Percentiles rank a stretch among this genome's conserved stretches.
Evolutionary conservation across 2,797 vertebrate genomes (phyloP).

Genomic region (Nannoperca obscura): DNA sequence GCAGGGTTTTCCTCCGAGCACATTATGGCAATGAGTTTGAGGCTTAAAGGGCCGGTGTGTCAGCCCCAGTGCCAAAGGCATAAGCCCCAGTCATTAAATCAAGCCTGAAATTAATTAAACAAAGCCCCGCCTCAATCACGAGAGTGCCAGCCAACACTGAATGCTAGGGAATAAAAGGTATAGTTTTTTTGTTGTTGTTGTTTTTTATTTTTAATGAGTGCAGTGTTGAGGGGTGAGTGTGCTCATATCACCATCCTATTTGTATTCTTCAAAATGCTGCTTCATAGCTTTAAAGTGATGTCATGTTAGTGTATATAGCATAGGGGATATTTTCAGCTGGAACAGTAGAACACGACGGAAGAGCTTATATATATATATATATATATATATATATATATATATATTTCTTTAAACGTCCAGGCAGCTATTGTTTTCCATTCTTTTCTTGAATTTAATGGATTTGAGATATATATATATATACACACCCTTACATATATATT

Average conservation of each 20-base stretch:
- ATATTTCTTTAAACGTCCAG: too few species aligned
- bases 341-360: neutral
- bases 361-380: too few species aligned
- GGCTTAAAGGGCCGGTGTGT: slow-evolving; percentile 78
- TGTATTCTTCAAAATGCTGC: neutral
- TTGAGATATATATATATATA: too few species aligned
- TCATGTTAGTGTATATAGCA: neutral
- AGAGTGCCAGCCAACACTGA: slow-evolving; percentile 62
- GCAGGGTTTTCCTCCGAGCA: slow-evolving; percentile 76
- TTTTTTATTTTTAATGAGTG: slow-evolving; percentile 42
- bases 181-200: slow-evolving; percentile 12
- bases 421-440: too few species aligned
- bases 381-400: neutral
- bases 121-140: slow-evolving; percentile 71
- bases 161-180: slow-evolving; percentile 37
- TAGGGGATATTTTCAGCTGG: neutral
- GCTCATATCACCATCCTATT: slow-evolving; percentile 17
- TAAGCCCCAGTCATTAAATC: slow-evolving; percentile 83
- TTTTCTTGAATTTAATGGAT: too few species aligned
- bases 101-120: slow-evolving; percentile 85
- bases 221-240: slow-evolving; percentile 9
- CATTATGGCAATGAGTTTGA: slow-evolving; percentile 87
- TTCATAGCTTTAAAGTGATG: too few species aligned
- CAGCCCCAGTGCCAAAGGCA: slow-evolving; percentile 71
- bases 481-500: too few species aligned